phyloP scores from a whole-genome alignment of 2,888 invertebrate genomes.

The Crepidodera aurea region DNA sequence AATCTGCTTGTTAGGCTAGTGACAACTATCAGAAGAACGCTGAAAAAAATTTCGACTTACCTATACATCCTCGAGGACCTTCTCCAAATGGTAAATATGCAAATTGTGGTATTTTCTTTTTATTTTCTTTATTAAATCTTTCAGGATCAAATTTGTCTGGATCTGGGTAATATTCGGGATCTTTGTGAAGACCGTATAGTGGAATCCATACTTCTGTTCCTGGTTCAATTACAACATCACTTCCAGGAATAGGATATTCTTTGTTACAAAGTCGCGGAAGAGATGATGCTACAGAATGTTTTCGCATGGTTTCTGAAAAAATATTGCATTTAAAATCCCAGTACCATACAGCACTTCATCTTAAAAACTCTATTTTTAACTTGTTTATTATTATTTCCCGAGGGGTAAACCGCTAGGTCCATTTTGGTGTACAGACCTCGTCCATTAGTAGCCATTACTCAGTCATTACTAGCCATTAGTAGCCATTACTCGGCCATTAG shows the following conservation, averaged over 20 bases:
- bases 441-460: too few relatives aligned
- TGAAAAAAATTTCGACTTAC: too few relatives aligned
- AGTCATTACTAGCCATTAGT: too few relatives aligned
- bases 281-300: conserved; percentile 62
- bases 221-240: conserved; percentile 39
- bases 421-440: too few relatives aligned
- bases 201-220: conserved; percentile 56
- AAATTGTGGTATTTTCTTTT: conserved; percentile 23
- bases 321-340: too few relatives aligned
- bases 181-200: conserved; percentile 57
- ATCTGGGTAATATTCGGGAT: conserved; percentile 10
- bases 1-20: too few relatives aligned
- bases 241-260: conserved; percentile 52
- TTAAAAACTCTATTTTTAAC: too few relatives aligned
- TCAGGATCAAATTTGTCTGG: conserved; percentile 9
- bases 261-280: conserved; percentile 64
- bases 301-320: conserved; percentile 59
- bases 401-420: too few relatives aligned
- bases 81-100: conserved; percentile 46
- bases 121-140: conserved; percentile 1
- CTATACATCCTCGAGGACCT: conserved; percentile 47
- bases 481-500: too few relatives aligned
- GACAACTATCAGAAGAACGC: too few relatives aligned
- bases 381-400: too few relatives aligned
- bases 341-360: too few relatives aligned